Base-by-base conservation (phyloP, 2,113 vertebrate species). In the Xenotilapia longispinis region DNA sequence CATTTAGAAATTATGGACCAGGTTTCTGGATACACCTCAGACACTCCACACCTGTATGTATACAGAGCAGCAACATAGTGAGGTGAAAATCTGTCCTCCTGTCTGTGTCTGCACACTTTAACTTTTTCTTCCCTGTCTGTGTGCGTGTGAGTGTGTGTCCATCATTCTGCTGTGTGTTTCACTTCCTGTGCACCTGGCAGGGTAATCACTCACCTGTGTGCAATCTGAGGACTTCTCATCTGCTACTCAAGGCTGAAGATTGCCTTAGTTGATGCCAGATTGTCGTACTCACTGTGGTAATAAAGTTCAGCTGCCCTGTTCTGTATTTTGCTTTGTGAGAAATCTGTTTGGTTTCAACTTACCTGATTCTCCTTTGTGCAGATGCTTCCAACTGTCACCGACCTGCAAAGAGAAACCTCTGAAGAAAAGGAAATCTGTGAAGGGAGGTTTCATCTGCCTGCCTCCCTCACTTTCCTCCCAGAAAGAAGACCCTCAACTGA, bases 1-100 rank as follows among this genome's bases (percentile, higher is more conserved):
- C 11, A 8, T 63, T 63, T 0, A 26, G 21, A 45, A 0, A 73
- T 78, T 0, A 51, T 33, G 17, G 51, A 4, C 6, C 45, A 33
- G 73, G 3, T n/a, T 78, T 51, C 42, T 49, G 10, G 42, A 31
- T 4, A 68, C 33, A 65, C 60, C 33, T 38, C 33, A 68, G 63
- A 49, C 70, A 21, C 21, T 21, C 21, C 21, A 21, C 21, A 78
- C 23, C 26, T 49, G 70, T 75, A 31, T 49, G 26, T 49, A 1
- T 5, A 47, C 68, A 70, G 36, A 42, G 36, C n/a, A 70, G 11
- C 19, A 45, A 45, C 40, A 45, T 7, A 26, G 8, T 26, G 68
- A 47, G 68, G 15, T 47, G 14, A 47, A 75, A 75, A 19, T 28
- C 12, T 70, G 65, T 70, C 63, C n/a, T 23, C 36, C 38, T 45